Conservation (phyloP, 2,888 invertebrate genomes). For the Xanthia icteritia region DNA sequence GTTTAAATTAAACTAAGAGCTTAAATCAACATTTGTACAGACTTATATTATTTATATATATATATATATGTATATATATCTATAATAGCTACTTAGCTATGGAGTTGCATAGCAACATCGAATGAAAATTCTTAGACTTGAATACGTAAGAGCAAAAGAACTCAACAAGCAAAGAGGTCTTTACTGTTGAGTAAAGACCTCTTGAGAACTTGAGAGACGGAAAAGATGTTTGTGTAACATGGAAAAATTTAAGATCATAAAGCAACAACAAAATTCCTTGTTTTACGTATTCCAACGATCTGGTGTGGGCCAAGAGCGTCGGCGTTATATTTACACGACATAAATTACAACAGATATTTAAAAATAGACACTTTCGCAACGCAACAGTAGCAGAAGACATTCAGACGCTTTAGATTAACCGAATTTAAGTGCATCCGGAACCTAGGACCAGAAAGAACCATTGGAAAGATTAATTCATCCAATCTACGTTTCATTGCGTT, state of each 20-base stretch:
- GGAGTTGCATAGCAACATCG: slow-evolving; percentile 2
- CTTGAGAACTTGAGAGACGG: neutral
- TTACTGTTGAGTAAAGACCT: neutral
- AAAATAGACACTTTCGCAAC: slow-evolving; percentile 59
- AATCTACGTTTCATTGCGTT: slow-evolving; percentile 54
- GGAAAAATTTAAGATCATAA: slow-evolving; percentile 35
- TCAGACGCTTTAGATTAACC: slow-evolving; percentile 44
- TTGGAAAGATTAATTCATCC: slow-evolving; percentile 45
- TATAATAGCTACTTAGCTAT: no score
- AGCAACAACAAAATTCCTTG: slow-evolving; percentile 47
- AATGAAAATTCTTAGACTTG: neutral
- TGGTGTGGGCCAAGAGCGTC: slow-evolving; percentile 51
- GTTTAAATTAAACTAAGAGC: no score
- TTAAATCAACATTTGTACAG: no score
- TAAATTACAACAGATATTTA: slow-evolving; percentile 60
- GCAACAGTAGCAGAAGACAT: slow-evolving; percentile 45
- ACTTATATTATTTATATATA: no score
- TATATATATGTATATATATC: no score
- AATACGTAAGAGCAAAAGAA: neutral
- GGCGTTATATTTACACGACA: slow-evolving; percentile 64
- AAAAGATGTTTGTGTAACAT: slow-evolving; percentile 12
- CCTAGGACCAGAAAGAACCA: slow-evolving; percentile 28
- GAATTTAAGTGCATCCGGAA: slow-evolving; percentile 56
- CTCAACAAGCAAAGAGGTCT: neutral
- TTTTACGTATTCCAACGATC: slow-evolving; percentile 49